Evolutionary conservation across 2,113 vertebrate species (phyloP), one percentile per base, ranked within the genome.

Genomic region (Opisthocomus hoazin): DNA sequence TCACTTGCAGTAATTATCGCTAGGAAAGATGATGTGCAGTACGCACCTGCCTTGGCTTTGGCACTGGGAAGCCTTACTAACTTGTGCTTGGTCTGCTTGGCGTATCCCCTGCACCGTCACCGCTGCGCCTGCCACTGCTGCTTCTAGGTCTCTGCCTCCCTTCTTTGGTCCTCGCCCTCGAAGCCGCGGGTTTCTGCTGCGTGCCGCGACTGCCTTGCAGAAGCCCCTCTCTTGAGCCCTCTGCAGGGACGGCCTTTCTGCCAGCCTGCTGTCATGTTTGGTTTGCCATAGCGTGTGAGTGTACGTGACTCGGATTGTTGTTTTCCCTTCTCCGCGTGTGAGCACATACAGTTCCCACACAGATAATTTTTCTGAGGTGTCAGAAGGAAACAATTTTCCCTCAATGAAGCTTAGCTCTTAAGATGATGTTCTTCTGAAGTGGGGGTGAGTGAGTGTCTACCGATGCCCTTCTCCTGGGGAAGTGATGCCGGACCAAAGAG

Each of bases 101-200:
- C 0, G 0, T 48, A 39, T 43, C 30, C 21, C 34, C 39, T 0
- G 1, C 16, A 3, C 11, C 1, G 0, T 37, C 48, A 6, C 26
- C 87, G 37, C 39, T 41, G 16, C 3, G 2, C 27, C 30, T 50
- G 22, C 19, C 37, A 9, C 39, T 11, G 61, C 66, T 1, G 3
- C 64, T 36, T 26, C 13, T 50, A n/a, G 65, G 12, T 41, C 11
- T 68, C 18, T 84, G 43, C 48, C 2, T 9, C 7, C 32, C 22
- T 63, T 37, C 56, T 64, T 45, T 30, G 5, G 15, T 60, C 43
- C 19, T 90, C 8, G 5, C 50, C 43, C n/a, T 48, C 3, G 2
- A 50, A 50, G 41, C 37, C 37, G 8, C 0, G 0, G 37, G 17
- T 46, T 85, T 82, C 48, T 78, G 41, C 50, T 84, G 3, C 1